Base-by-base conservation (phyloP, 2,888 invertebrate species). In the Diloba caeruleocephala region DNA sequence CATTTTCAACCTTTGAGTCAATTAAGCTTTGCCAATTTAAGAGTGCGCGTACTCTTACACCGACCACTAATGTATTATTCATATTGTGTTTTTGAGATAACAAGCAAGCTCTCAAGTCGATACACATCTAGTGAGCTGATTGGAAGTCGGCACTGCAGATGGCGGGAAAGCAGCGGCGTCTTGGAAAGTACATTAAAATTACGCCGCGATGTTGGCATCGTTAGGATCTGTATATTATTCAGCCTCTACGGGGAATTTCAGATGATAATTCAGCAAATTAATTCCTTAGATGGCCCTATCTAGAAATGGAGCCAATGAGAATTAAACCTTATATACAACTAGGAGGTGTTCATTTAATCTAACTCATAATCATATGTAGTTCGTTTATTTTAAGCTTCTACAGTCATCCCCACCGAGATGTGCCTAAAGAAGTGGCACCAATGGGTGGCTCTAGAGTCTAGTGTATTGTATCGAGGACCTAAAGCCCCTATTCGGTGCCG, bases 61-160 rank as follows among this genome's bases (percentile, higher is more conserved):
- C 84, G 85, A 72, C 80, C 80, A 82, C 89, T 90, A 82, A 92
- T 93, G 93, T 89, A 90, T 93, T 92, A 93, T 93, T 93, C 92
- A 93, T 93, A 91, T 88, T 89, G 89, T 89, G 90, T 88, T 90
- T 92, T 91, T 92, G 89, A 92, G 92, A 92, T 93, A 92, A 93
- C 93, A 92, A 93, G 92, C 88, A 82, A 81, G 78, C 84, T 85
- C 85, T 88, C 85, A 87, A 88, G 86, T 85, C 88, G 92, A 93
- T 93, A 92, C 88, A 88, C 89, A 93, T 93, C 93, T 91, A 89
- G 88, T 76, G 82, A 85, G 82, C 87, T 89, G 90, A 90, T 91
- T 89, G 89, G 88, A 80, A 84, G 82, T 57, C 72, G 58, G 77
- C 72, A 64, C 64, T 69, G 78, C 62, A 79, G 83, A 85, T 84